Evolutionary conservation across 2,113 vertebrate genomes (phyloP).

Genomic region (human): DNA sequence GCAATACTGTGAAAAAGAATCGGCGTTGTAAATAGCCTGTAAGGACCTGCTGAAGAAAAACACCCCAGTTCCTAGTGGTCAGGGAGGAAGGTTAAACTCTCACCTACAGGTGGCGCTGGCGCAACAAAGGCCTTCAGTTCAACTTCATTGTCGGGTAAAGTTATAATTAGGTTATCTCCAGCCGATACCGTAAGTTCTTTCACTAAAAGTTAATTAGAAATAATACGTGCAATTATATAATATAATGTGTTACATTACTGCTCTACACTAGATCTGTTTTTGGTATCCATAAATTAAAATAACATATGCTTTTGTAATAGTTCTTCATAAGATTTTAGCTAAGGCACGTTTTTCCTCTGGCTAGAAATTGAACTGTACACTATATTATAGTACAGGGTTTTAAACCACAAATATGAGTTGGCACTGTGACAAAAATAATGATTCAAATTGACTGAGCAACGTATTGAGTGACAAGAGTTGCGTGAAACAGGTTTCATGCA

Average conservation of each 20-base stretch:
- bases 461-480: background rate
- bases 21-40: background rate
- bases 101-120: constrained; percentile 82
- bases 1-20: background rate
- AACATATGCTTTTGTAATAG: background rate
- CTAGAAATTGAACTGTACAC: background rate
- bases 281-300: background rate
- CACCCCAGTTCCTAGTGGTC: background rate
- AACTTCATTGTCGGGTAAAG: constrained; percentile 80
- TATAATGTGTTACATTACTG: background rate
- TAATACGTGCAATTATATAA: background rate
- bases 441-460: background rate
- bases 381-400: background rate
- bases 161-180: constrained; percentile 82
- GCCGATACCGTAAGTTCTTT: constrained; percentile 82
- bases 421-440: background rate
- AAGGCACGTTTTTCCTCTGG: background rate
- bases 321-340: background rate
- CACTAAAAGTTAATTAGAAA: constrained; percentile 74
- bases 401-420: background rate
- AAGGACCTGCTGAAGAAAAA: background rate
- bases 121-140: constrained; percentile 82
- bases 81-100: constrained; percentile 56
- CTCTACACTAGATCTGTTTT: background rate
- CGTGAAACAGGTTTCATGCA: background rate